Percentiles rank a stretch among this genome's conserved stretches.
Evolutionary conservation across 2,888 invertebrate genomes (phyloP).

Genomic region (Temnothorax rugatulus): DNA sequence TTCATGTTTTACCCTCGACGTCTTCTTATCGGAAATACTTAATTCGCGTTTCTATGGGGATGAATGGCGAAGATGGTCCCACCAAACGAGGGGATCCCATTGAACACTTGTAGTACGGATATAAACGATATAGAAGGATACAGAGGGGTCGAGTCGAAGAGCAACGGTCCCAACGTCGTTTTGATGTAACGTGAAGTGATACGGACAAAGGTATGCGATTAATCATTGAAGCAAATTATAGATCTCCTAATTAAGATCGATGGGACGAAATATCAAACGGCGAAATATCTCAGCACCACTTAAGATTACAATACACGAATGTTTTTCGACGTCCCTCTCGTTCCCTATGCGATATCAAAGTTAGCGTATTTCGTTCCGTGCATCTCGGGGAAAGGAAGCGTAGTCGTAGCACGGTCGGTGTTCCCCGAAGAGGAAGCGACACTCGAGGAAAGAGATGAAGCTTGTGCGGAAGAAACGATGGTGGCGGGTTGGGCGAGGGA

Average conservation of each 20-base stretch:
- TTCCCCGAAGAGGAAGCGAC: constrained; percentile 39
- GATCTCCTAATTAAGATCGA: neutral
- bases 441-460: constrained; percentile 60
- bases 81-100: constrained; percentile 57
- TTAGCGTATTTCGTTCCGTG: neutral
- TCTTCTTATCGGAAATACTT: constrained; percentile 72
- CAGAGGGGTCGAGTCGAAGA: constrained; percentile 23
- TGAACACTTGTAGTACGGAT: constrained; percentile 58
- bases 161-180: neutral
- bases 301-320: neutral
- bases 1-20: constrained; percentile 61
- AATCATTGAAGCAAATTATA: constrained; percentile 17
- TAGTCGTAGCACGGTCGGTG: constrained; percentile 21
- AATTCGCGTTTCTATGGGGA: constrained; percentile 71
- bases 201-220: neutral
- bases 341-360: neutral
- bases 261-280: neutral
- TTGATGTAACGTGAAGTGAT: neutral
- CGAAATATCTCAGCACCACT: neutral
- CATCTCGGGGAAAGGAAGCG: constrained; percentile 2
- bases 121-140: constrained; percentile 39
- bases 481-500: constrained; percentile 52
- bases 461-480: constrained; percentile 53
- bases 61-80: constrained; percentile 23
- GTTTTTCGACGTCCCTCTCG: neutral